These are phyloP conservation scores for Aix galericulata DNA, from an alignment of 2,113 vertebrate genomes.

Conservation along the genomic window DNA sequence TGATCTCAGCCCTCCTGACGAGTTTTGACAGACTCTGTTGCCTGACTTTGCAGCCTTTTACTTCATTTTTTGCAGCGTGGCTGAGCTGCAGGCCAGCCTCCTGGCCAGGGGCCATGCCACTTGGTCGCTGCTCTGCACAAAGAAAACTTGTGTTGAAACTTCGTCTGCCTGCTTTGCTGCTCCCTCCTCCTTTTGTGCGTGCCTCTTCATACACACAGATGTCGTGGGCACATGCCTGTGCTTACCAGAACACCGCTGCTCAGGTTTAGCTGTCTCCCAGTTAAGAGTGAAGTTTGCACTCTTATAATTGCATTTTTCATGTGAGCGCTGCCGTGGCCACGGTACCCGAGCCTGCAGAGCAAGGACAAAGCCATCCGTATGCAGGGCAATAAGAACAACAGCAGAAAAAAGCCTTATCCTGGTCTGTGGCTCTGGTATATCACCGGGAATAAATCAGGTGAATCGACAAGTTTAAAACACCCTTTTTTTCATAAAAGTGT, in stretches of 20 bases:
- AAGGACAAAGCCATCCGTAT: background rate
- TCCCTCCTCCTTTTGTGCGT: background rate
- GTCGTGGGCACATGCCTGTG: background rate
- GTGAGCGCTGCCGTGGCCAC: background rate
- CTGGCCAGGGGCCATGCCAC: fast-evolving
- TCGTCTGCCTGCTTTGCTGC: background rate
- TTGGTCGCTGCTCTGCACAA: fast-evolving
- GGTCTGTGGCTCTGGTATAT: background rate
- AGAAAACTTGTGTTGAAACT: background rate
- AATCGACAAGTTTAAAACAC: background rate
- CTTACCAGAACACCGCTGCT: slow-evolving; percentile 17
- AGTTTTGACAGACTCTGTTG: background rate
- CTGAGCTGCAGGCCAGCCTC: background rate
- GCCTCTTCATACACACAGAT: fast-evolving
- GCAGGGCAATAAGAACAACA: background rate
- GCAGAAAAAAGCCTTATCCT: background rate
- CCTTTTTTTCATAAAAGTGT: background rate
- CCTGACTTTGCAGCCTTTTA: too few species aligned
- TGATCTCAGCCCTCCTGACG: background rate
- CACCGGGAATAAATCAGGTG: background rate
- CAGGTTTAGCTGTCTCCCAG: slow-evolving; percentile 34
- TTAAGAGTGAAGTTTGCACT: background rate
- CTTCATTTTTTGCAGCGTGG: background rate
- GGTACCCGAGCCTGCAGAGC: background rate
- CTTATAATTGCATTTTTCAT: background rate